Evolutionary conservation across 2,113 vertebrate genomes (phyloP), one percentile per base, ranked within the genome.

Genomic region (Leucosticte australis): DNA sequence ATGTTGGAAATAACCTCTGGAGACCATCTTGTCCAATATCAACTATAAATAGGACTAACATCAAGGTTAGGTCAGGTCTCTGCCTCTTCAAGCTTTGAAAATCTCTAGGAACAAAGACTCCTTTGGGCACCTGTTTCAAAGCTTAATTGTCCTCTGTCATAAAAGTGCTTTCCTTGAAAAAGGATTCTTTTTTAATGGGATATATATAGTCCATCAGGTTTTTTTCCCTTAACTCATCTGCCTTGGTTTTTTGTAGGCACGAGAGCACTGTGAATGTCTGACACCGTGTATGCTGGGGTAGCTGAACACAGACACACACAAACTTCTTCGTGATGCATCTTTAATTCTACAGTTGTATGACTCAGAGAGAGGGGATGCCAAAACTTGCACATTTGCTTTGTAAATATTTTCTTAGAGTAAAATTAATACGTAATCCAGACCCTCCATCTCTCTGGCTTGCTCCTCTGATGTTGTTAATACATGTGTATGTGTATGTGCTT

Each of bases 401-500:
- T 87, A 97, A 92, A 94, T 97, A 95, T 93, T 95, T 95, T 95
- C 95, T 92, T 81, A 68, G 55, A 97, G 82, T 82, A 28, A 68
- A 87, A 64, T 91, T 79, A 87, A 95, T 80, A 89, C 3, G 28
- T 92, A 74, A 52, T 89, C 79, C 71, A 59, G 86, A 67, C 24
- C 57, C n/a, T 76, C 28, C 35, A 12, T 57, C 5, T 63, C 33
- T 46, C n/a, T 50, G 3, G 44, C 27, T 75, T 41, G 23, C 73
- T 81, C 68, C 33, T 87, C 87, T 76, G 28, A 11, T 89, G 50
- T 42, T 46, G 41, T 81, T 87, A 49, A 27, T 90, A 10, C 27
- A 26, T 39, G n/a, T 46, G 47, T 55, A 53, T 42, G 9, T 30
- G 21, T 21, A 7, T 39, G 27, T 0, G 1, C 16, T 68, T 71